A percentile compares a stretch with the other conserved stretches of the same genome.
Evolutionary conservation across 2,113 vertebrate species (phyloP).

Genomic region (Papio anubis): DNA sequence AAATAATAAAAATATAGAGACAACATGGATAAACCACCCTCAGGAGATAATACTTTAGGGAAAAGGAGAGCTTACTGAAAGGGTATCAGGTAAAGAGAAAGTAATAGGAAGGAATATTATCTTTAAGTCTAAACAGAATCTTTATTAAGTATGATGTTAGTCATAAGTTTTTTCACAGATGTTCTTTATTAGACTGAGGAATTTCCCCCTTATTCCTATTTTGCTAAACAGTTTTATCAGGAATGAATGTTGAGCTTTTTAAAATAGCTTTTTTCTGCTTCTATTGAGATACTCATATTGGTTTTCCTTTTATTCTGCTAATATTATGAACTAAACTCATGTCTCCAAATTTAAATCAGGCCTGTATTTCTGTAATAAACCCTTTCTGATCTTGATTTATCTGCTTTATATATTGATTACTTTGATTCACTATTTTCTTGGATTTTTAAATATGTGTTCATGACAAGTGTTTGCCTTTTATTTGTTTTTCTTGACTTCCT

Average conservation of each 20-base stretch:
- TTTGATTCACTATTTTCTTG: not conserved
- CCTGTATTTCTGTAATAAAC: not conserved
- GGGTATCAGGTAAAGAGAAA: not conserved
- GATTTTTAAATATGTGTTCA: not conserved
- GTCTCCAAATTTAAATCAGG: not conserved
- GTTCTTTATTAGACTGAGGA: not conserved
- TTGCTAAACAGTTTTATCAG: not conserved
- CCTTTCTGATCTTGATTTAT: not conserved
- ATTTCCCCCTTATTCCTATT: not conserved
- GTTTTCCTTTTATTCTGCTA: not conserved
- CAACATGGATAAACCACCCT: not conserved
- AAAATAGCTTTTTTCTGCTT: not conserved
- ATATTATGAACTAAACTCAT: not conserved
- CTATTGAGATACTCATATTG: not conserved
- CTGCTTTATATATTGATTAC: not conserved
- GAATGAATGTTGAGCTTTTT: not conserved
- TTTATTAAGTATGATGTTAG: not conserved
- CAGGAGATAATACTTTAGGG: not conserved
- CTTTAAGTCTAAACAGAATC: not conserved
- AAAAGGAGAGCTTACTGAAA: not conserved
- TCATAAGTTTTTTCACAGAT: not conserved
- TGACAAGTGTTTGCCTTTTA: not conserved
- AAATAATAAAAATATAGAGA: not conserved
- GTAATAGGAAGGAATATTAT: not conserved
- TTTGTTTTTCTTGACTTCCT: not conserved